Base-by-base conservation (phyloP, 1,140 invertebrate genomes). In the Amphibalanus amphitrite region DNA sequence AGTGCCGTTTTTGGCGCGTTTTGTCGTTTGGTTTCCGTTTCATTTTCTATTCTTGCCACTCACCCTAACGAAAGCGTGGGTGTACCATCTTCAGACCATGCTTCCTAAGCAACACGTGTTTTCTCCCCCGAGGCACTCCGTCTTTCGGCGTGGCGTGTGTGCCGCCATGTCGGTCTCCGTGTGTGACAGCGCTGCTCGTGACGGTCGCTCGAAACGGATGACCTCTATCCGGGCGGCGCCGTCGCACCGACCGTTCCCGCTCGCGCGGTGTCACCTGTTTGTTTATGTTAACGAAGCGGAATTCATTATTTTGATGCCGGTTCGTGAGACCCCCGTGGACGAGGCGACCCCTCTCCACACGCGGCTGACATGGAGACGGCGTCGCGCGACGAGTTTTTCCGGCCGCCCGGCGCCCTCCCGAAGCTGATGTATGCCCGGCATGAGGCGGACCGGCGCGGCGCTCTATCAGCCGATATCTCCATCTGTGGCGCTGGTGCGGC, bases 281-380 rank as follows among this genome's bases (percentile, higher is more conserved):
- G 47, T 59, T 59, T 59, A 59, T 59, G 47, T 59, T 59, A 59
- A 59, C 47, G 47, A 59, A 59, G 47, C 47, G 47, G 47, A 59
- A 59, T 59, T 59, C 47, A 59, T 59, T 59, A 59, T 59, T 59
- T 59, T 59, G 47, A 59, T 59, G 47, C 20, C 17, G 20, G 47
- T 13, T 59, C 47, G 47, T 59, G 47, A 59, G 47, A 59, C 47
- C 47, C 47, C 47, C 47, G 47, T 20, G 47, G 47, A 59, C 47
- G 47, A 59, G 6, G 47, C 47, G 47, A 59, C 47, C 47, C 47
- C 47, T 59, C 47, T 59, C 47, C 47, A 59, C 47, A 59, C 47
- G 47, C 47, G 47, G 10, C 33, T 38, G 47, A 59, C 47, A 59
- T 20, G 47, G 10, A 59, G 13, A 6, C 47, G 47, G 13, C 47